Evolutionary conservation across 2,113 vertebrate species (phyloP), one percentile per base, ranked within the genome.

Genomic region (Bubo blakistoni): DNA sequence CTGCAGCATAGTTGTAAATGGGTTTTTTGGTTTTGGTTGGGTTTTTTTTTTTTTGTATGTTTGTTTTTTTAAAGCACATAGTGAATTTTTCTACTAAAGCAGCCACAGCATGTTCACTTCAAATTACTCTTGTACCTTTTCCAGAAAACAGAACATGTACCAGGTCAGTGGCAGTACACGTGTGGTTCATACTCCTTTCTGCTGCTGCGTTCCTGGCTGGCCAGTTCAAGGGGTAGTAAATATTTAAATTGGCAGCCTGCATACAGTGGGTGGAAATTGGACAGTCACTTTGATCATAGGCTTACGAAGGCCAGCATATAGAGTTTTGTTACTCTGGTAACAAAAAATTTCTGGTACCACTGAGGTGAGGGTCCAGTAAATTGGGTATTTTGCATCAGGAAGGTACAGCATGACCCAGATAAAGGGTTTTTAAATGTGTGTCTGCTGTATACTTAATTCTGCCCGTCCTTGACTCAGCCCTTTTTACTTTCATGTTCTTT

Each of bases 171-270:
- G 86, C 80, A 90, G 76, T 21, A 36, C n/a, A 9, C 13, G 4
- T 0, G 9, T 59, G 63, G 71, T 59, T 34, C 26, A 14, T 80
- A 17, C 51, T 71, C 67, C 44, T 73, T 47, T 38, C 81, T 85
- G 40, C 89, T 70, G 52, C 88, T 51, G 89, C 8, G 11, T 89
- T 88, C 83, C 69, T 88, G 76, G 25, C 79, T 89, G 78, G 77
- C 79, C 97, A 85, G 51, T 69, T 90, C 67, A 94, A 96, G 84
- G 91, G 49, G 71, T 83, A 82, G 87, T 95, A 96, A 96, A 97
- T 96, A 96, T 94, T 98, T 86, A 86, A 94, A 59, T 78, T 97
- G 96, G 97, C 96, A 96, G 91, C 94, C 21, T 86, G 67, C 65
- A 81, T 54, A 29, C 58, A 66, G 89, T 42, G 90, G 85, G 73